Evolutionary conservation across 1,140 invertebrate species (phyloP).

Genomic region (Zaprionus gabonicus): DNA sequence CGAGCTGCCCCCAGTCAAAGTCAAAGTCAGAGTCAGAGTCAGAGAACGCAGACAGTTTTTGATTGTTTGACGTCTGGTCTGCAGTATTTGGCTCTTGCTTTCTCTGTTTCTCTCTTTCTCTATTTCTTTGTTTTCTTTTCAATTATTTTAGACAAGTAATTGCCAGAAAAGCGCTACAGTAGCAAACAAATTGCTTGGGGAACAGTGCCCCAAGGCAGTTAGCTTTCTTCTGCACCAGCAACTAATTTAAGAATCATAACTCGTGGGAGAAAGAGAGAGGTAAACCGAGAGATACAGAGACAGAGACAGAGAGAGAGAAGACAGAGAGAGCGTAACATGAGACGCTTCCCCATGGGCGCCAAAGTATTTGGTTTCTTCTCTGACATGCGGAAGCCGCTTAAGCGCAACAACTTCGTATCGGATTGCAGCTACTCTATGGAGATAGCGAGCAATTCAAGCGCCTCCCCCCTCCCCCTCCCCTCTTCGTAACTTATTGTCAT

Average conservation of each 20-base stretch:
- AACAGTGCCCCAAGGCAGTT: slow-evolving; percentile 67
- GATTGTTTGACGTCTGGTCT: slow-evolving; percentile 78
- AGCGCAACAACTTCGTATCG: slow-evolving; percentile 42
- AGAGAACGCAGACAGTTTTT: slow-evolving; percentile 56
- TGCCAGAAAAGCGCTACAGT: slow-evolving; percentile 50
- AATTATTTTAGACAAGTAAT: slow-evolving; percentile 82
- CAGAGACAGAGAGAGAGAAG: neutral
- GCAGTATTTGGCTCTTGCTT: slow-evolving; percentile 23
- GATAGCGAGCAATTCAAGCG: slow-evolving; percentile 9
- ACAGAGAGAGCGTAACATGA: slow-evolving; percentile 28
- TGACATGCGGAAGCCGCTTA: slow-evolving; percentile 75
- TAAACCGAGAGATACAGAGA: neutral
- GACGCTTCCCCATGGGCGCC: slow-evolving; percentile 14
- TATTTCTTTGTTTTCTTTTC: slow-evolving; percentile 28
- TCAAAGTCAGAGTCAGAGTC: slow-evolving; percentile 15
- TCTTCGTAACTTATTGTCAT: slow-evolving; percentile 45
- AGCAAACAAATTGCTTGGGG: slow-evolving; percentile 71
- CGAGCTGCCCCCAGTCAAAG: slow-evolving; percentile 42
- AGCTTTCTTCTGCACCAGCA: slow-evolving; percentile 31
- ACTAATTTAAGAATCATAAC: slow-evolving; percentile 61
- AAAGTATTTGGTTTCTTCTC: slow-evolving; percentile 61
- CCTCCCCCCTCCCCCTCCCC: neutral
- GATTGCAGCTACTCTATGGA: slow-evolving; percentile 22
- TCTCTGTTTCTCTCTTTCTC: slow-evolving; percentile 3
- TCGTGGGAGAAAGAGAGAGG: neutral